Base-by-base conservation (phyloP, 2,888 invertebrate genomes). In the Icerya purchasi region DNA sequence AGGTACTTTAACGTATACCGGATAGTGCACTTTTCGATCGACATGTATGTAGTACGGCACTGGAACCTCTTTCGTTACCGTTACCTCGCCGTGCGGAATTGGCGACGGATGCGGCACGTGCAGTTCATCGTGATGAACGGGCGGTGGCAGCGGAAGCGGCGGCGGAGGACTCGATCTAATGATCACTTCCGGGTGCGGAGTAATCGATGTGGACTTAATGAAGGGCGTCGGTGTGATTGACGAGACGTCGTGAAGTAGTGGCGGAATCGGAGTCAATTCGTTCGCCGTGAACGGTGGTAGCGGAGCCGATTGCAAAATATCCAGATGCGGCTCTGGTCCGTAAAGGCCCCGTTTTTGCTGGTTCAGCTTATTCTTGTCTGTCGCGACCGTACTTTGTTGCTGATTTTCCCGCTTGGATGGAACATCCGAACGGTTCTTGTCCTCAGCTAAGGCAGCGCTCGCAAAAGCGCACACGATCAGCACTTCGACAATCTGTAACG, bases 61-160 rank as follows among this genome's bases (percentile, higher is more conserved):
- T 0, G 82, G 83, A 0, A 88, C 78, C 61, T 81, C 81, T 57
- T 86, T 78, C 61, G 83, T 79, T 14, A 87, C 79, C 20, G 79
- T 76, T 22, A 87, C 81, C 63, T 85, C 84, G 69, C 83, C 86
- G 60, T 81, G 73, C 66, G 82, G 79, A 63, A 77, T 63, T 23
- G 66, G 14, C 10, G 22, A 22, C 20, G 54, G 54, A 56, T 24
- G 19, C 14, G n/a, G 50, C 22, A 50, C 57, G 50, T 19, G 56
- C 3, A 21, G 25, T 49, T 50, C 56, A 3, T 56, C 49, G n/a
- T 24, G 52, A 1, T 54, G 59, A 5, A 36, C 18, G 2, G 56
- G 56, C 10, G 20, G 22, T 1, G 49, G 49, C 1, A 18, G 1
- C 5, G 22, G 53, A 19, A 53, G 25, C 14, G 57, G 24, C 20